Conservation (phyloP, 2,888 invertebrate genomes). For the Philaethria dido region DNA sequence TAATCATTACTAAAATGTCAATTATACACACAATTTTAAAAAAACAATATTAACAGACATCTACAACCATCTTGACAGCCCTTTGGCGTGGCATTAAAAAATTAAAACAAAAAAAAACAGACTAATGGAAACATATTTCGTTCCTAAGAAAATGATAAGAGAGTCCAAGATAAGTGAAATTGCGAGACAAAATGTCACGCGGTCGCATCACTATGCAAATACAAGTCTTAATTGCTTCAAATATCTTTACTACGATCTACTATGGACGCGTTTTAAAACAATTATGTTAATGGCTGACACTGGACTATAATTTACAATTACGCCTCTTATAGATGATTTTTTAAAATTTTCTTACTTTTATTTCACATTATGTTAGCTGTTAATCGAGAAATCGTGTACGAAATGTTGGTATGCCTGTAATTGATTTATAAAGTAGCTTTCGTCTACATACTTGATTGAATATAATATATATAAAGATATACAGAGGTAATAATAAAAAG, state of each 20-base stretch:
- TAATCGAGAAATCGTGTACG: slow-evolving; percentile 16
- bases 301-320: slow-evolving; percentile 73
- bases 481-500: too few relatives aligned
- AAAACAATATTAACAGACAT: slow-evolving; percentile 55
- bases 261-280: slow-evolving; percentile 73
- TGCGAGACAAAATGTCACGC: slow-evolving; percentile 66
- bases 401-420: not conserved
- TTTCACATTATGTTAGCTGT: not conserved
- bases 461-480: too few relatives aligned
- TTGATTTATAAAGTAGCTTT: slow-evolving; percentile 4
- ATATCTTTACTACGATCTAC: slow-evolving; percentile 73
- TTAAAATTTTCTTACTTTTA: not conserved
- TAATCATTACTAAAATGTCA: slow-evolving; percentile 55
- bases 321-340: slow-evolving; percentile 9
- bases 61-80: slow-evolving; percentile 60
- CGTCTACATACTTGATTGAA: not conserved
- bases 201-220: slow-evolving; percentile 74
- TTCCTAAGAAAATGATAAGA: slow-evolving; percentile 64
- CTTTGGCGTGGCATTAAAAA: slow-evolving; percentile 55
- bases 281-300: slow-evolving; percentile 72
- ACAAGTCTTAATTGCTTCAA: slow-evolving; percentile 67
- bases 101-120: slow-evolving; percentile 56
- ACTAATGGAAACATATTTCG: slow-evolving; percentile 61
- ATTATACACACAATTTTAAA: slow-evolving; percentile 53
- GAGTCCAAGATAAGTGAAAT: slow-evolving; percentile 63